A percentile compares a stretch with the other conserved stretches of the same genome.
phyloP scores from a whole-genome alignment of 2,888 invertebrate species.

The Silvanus unidentatus region DNA sequence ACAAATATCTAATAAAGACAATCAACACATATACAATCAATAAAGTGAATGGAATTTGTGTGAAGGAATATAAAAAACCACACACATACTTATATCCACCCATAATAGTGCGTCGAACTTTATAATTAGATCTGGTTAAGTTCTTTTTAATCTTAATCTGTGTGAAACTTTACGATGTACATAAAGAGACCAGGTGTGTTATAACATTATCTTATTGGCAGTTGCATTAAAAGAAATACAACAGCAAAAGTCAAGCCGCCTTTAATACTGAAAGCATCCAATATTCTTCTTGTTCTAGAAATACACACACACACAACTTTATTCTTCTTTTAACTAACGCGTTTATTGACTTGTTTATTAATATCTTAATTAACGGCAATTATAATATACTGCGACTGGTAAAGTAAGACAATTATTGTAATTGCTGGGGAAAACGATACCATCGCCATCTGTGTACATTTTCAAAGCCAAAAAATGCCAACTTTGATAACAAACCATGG shows the following conservation, averaged over 20 bases:
- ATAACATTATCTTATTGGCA: no score
- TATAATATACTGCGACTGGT: slow-evolving; percentile 10
- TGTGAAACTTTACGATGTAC: not conserved
- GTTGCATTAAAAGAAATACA: no score
- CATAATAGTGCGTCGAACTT: not conserved
- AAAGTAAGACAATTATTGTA: not conserved
- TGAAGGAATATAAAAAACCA: no score
- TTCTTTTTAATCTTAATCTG: slow-evolving; percentile 1
- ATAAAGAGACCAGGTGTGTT: slow-evolving; percentile 1
- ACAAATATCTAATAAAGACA: not conserved
- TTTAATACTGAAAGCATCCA: no score
- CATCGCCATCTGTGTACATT: no score
- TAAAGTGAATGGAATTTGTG: no score
- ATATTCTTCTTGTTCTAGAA: no score
- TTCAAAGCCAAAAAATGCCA: no score
- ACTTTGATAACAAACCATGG: no score
- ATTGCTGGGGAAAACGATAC: no score
- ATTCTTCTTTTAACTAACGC: slow-evolving; percentile 18
- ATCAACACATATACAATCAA: not conserved
- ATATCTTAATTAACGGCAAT: slow-evolving; percentile 29
- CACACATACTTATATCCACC: no score
- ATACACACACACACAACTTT: not conserved
- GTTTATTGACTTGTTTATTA: slow-evolving; percentile 32
- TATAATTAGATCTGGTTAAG: not conserved
- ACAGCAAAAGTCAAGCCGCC: no score